Percentiles rank a stretch among this genome's conserved stretches.
Evolutionary conservation across 2,888 invertebrate genomes (phyloP).

Genomic region (Aproaerema taeniolella): DNA sequence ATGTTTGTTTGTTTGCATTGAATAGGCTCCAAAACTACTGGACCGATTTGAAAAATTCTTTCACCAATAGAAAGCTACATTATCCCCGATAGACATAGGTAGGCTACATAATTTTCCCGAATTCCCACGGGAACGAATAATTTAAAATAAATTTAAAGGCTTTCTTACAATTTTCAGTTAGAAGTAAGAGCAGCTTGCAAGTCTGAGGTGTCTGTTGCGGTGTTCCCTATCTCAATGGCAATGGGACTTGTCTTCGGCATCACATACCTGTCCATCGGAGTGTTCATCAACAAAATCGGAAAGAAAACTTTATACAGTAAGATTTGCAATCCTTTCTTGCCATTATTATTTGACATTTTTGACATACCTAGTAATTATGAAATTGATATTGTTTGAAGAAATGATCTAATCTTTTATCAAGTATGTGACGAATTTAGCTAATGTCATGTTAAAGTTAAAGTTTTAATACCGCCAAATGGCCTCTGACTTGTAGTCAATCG

Average conservation of each 20-base stretch:
- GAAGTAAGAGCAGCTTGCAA: slow-evolving; percentile 28
- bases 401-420: no score
- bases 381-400: not conserved
- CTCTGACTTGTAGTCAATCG: not conserved
- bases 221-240: slow-evolving; percentile 68
- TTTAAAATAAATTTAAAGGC: no score
- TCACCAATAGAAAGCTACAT: no score
- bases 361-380: not conserved
- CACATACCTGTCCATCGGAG: slow-evolving; percentile 62
- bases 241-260: slow-evolving; percentile 67
- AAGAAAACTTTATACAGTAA: slow-evolving; percentile 59
- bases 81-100: no score
- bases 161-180: no score
- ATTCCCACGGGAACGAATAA: no score
- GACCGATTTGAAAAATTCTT: no score
- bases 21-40: no score
- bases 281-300: slow-evolving; percentile 59
- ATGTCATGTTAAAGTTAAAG: no score
- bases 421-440: no score
- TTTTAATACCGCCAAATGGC: not conserved
- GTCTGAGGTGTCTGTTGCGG: slow-evolving; percentile 47
- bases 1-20: no score
- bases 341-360: not conserved
- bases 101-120: no score
- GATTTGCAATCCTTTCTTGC: not conserved